Percentiles rank a stretch among this genome's conserved stretches.
Evolutionary conservation across 2,113 vertebrate species (phyloP).

Genomic region (Vombatus ursinus): DNA sequence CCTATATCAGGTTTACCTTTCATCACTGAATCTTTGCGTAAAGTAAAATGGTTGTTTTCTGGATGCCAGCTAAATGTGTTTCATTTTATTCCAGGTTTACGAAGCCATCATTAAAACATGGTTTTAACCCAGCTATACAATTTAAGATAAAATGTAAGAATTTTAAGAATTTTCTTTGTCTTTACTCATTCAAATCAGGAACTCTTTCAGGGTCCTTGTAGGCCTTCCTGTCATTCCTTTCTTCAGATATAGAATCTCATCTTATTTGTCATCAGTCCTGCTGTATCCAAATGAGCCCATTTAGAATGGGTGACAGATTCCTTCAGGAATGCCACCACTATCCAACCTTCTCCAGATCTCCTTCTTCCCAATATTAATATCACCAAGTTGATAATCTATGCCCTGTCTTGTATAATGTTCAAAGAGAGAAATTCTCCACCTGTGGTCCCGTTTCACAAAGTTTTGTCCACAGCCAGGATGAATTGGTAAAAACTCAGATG

Average conservation of each 20-base stretch:
- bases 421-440: constrained; percentile 98
- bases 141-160: constrained; percentile 63
- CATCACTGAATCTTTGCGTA: constrained; percentile 31
- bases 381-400: constrained; percentile 93
- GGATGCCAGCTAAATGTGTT: constrained; percentile 45
- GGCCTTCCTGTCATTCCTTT: constrained; percentile 98
- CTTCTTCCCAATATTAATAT: constrained; percentile 95
- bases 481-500: constrained; percentile 95
- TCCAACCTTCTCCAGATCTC: constrained; percentile 95
- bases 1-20: neutral
- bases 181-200: constrained; percentile 85
- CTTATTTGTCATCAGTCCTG: constrained; percentile 97
- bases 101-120: constrained; percentile 27
- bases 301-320: constrained; percentile 93
- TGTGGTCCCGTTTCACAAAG: constrained; percentile 94
- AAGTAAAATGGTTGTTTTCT: constrained; percentile 17
- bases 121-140: constrained; percentile 25
- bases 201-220: constrained; percentile 93
- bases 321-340: constrained; percentile 95
- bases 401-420: constrained; percentile 96
- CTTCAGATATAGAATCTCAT: constrained; percentile 93
- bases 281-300: constrained; percentile 98
- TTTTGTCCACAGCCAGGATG: constrained; percentile 94
- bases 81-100: constrained; percentile 48
- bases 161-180: constrained; percentile 55